Evolutionary conservation across 2,888 invertebrate species (phyloP).

Genomic region (Boloria selene): DNA sequence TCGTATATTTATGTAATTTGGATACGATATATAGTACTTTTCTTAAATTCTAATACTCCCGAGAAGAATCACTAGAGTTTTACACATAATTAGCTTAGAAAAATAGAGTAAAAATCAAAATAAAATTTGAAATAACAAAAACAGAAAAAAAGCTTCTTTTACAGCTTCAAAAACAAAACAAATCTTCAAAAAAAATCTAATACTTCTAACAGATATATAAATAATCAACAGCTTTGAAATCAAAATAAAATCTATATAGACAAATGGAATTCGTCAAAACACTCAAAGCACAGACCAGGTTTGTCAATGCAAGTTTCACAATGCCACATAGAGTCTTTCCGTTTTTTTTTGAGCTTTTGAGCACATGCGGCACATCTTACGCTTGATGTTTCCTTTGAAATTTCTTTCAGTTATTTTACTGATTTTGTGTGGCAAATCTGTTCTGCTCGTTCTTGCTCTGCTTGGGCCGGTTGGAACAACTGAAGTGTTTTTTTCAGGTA

Average conservation of each 20-base stretch:
- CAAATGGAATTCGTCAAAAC: slow-evolving; percentile 19
- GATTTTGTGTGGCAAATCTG: slow-evolving; percentile 3
- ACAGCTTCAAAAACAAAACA: neutral
- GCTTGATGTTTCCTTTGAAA: slow-evolving; percentile 13
- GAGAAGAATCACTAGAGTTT: no score
- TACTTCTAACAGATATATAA: slow-evolving; percentile 1
- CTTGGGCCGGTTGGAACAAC: slow-evolving; percentile 7
- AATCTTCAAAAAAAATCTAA: neutral
- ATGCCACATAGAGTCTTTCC: slow-evolving; percentile 16
- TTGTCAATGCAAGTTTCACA: slow-evolving; percentile 11
- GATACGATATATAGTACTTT: neutral
- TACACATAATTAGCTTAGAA: no score
- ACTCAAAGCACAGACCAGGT: slow-evolving; percentile 20
- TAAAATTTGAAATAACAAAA: no score
- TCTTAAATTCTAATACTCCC: neutral
- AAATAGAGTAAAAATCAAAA: no score
- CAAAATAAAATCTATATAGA: neutral
- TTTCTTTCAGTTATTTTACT: slow-evolving; percentile 19
- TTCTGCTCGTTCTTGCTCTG: neutral
- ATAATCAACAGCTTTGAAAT: slow-evolving; percentile 5
- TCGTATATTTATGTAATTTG: neutral
- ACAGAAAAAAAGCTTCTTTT: no score
- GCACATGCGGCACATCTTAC: slow-evolving; percentile 22
- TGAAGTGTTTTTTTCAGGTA: slow-evolving; percentile 16
- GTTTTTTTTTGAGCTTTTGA: slow-evolving; percentile 12